phyloP scores from a whole-genome alignment of 2,113 vertebrate genomes.

The Suricata suricatta region DNA sequence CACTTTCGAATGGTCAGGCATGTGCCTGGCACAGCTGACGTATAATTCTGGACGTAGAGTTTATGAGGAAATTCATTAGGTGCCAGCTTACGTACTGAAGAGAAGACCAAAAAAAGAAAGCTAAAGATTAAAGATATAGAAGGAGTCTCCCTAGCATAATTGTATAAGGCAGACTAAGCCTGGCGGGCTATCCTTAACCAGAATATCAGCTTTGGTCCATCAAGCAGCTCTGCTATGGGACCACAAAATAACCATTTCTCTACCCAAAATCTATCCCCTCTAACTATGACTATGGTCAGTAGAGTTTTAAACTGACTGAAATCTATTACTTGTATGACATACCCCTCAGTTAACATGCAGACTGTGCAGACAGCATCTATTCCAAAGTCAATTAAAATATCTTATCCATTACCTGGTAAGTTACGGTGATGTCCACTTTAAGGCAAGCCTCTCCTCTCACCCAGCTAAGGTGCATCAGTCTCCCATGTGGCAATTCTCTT shows the following conservation, averaged over 20 bases:
- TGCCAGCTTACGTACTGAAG: slow-evolving; percentile 93
- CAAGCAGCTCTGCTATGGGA: not conserved
- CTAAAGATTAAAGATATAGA: not conserved
- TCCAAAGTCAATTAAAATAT: slow-evolving; percentile 44
- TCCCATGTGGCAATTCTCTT: not conserved
- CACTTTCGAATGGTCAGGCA: slow-evolving; percentile 96
- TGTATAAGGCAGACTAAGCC: not conserved
- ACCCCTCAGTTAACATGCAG: not conserved
- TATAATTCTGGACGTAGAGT: slow-evolving; percentile 98
- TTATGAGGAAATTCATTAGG: slow-evolving; percentile 99
- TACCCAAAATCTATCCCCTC: not conserved
- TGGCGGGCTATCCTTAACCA: not conserved
- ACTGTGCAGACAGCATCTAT: not conserved
- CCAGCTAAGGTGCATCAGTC: not conserved
- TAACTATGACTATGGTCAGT: not conserved
- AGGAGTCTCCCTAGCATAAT: not conserved
- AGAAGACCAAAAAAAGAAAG: not conserved
- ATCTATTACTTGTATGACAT: not conserved
- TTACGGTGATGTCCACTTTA: not conserved
- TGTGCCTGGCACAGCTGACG: slow-evolving; percentile 95
- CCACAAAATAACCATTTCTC: not conserved
- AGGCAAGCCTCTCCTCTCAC: slow-evolving; percentile 2
- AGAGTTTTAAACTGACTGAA: not conserved
- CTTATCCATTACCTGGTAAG: not conserved
- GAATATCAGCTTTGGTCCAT: not conserved